Evolutionary conservation across 2,113 vertebrate genomes (phyloP).

Genomic region (Noctilio leporinus): DNA sequence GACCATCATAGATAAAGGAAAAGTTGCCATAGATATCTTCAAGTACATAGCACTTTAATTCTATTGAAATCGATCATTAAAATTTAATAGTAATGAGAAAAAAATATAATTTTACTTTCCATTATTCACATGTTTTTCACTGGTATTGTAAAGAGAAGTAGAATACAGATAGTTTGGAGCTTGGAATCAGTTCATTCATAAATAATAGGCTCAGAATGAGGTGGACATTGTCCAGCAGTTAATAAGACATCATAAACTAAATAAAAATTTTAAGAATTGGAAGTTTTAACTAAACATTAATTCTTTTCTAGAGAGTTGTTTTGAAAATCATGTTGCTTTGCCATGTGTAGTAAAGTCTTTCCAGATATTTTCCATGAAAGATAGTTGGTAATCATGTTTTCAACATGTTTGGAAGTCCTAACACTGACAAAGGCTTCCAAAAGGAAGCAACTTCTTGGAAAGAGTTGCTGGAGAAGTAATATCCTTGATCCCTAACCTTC

Average conservation of each 20-base stretch:
- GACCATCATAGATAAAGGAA: not conserved
- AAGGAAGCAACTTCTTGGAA: slow-evolving; percentile 21
- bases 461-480: not conserved
- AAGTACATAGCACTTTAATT: not conserved
- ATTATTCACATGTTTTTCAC: not conserved
- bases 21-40: not conserved
- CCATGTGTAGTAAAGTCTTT: not conserved
- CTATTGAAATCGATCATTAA: not conserved
- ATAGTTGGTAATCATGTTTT: not conserved
- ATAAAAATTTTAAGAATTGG: not conserved
- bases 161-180: not conserved
- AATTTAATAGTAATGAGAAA: not conserved
- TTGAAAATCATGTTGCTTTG: not conserved
- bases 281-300: slow-evolving; percentile 24
- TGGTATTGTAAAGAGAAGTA: not conserved
- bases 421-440: not conserved
- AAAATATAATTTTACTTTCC: not conserved
- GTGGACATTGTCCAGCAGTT: not conserved
- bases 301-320: not conserved
- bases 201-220: slow-evolving; percentile 2
- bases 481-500: not conserved
- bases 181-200: slow-evolving; percentile 5
- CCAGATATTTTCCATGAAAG: slow-evolving; percentile 12
- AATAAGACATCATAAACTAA: not conserved
- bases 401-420: not conserved